These are phyloP conservation scores for Ophthalmolycus amberensis DNA, from an alignment of 2,113 vertebrate genomes.

Conservation along the genomic window DNA sequence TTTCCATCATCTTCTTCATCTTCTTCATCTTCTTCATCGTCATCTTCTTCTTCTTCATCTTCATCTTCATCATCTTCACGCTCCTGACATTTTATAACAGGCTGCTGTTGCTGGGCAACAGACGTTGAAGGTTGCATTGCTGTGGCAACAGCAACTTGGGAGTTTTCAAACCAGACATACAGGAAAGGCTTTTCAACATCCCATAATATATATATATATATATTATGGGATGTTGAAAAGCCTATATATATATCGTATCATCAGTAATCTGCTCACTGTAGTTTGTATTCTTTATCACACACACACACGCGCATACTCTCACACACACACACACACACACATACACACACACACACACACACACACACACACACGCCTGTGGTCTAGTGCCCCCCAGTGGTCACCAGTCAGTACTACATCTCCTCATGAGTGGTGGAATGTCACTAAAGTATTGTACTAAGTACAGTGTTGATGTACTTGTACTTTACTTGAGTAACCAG, in stretches of 20 bases:
- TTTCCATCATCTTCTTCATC: background rate
- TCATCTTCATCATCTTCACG: background rate
- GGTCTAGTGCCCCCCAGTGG: conserved; percentile 18
- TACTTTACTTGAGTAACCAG: background rate
- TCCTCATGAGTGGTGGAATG: background rate
- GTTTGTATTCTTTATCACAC: too few relatives aligned
- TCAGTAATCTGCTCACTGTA: too few relatives aligned
- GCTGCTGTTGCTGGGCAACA: conserved; percentile 56
- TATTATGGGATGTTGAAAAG: too few relatives aligned
- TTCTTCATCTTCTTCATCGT: background rate
- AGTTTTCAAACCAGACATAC: too few relatives aligned
- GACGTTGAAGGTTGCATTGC: conserved; percentile 24
- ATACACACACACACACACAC: too few relatives aligned
- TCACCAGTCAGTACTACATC: background rate
- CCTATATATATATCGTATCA: too few relatives aligned
- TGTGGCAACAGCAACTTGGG: conserved; percentile 27
- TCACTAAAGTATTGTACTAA: background rate
- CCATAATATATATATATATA: background rate
- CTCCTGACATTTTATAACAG: conserved; percentile 22
- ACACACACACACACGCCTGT: too few relatives aligned
- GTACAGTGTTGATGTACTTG: background rate
- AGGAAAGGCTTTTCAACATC: background rate
- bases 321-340: too few relatives aligned
- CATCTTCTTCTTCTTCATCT: background rate
- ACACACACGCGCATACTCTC: too few relatives aligned